Base-by-base conservation (phyloP, 2,888 invertebrate genomes). In the Nephrotoma appendiculata region DNA sequence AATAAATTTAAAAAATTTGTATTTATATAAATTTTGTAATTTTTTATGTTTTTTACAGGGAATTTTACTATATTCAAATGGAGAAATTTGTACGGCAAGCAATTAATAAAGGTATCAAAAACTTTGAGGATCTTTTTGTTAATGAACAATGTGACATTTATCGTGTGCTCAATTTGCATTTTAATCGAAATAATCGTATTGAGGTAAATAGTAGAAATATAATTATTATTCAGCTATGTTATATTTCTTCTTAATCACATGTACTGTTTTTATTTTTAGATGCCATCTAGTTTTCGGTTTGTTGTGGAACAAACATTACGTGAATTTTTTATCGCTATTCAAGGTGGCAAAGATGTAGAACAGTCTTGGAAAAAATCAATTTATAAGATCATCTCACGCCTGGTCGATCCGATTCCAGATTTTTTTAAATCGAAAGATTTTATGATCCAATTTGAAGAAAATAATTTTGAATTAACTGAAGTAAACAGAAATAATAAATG, bases 31-130 rank as follows among this genome's bases (percentile, higher is more conserved):
- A 71, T 31, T n/a, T 19, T 52, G n/a, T 19, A 52, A 52, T 57
- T 57, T 57, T 57, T 6, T 57, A 15, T 57, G 6, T 57, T 57
- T 11, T 71, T 71, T 31, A 31, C 95, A 99, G 99, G 93, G 99
- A 99, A 94, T 99, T 99, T 94, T 99, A 98, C 95, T 99, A 99
- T 93, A 99, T 99, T 91, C 99, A 99, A 93, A 99, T 99, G 99
- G 99, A 99, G 94, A 99, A 99, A 93, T 99, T 98, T 93, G 99
- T 99, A 88, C 95, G 99, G 89, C 99, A 99, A 92, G 98, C 98
- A 86, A 96, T 99, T 90, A 97, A 98, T 89, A 99, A 99, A 93
- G 99, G 99, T 88, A 94, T 98, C 89, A 97, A 98, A 92, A 95
- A 95, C 90, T 95, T 96, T 31, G 98, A 99, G 89, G 98, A 99